These are phyloP conservation scores for Rhinoraja longicauda DNA, from an alignment of 2,797 vertebrate species.

Conservation along the genomic window DNA sequence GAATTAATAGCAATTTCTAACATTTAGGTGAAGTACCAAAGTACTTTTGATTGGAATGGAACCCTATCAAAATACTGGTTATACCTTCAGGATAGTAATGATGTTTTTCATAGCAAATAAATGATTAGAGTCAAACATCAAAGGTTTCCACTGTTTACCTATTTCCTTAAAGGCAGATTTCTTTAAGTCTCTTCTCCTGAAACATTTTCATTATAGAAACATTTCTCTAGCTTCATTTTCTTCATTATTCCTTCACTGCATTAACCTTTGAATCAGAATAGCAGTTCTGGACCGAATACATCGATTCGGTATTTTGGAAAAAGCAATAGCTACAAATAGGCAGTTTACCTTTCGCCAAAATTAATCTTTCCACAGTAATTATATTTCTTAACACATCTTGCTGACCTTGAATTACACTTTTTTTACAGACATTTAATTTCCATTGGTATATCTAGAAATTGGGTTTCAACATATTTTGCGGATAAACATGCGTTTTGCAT, in stretches of 20 bases:
- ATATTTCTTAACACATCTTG: neutral
- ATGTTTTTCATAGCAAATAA: neutral
- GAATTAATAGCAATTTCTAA: neutral
- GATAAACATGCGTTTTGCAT: too few species aligned
- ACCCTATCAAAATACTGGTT: neutral
- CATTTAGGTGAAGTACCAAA: neutral
- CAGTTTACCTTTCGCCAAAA: neutral
- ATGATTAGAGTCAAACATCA: neutral
- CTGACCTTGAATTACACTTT: neutral
- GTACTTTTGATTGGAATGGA: neutral
- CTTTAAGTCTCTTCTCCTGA: neutral
- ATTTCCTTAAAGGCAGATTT: too few species aligned
- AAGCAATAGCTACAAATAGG: neutral
- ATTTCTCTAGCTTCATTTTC: neutral
- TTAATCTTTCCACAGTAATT: neutral
- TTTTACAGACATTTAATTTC: neutral
- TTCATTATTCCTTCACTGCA: neutral
- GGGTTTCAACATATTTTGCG: too few species aligned
- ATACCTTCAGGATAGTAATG: neutral
- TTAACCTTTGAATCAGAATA: neutral
- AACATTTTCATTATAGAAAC: neutral
- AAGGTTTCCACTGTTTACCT: neutral
- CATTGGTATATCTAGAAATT: neutral
- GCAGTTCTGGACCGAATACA: neutral
- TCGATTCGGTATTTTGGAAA: neutral